phyloP scores from a whole-genome alignment of 2,888 invertebrate species.

The Synanthedon andrenaeformis region DNA sequence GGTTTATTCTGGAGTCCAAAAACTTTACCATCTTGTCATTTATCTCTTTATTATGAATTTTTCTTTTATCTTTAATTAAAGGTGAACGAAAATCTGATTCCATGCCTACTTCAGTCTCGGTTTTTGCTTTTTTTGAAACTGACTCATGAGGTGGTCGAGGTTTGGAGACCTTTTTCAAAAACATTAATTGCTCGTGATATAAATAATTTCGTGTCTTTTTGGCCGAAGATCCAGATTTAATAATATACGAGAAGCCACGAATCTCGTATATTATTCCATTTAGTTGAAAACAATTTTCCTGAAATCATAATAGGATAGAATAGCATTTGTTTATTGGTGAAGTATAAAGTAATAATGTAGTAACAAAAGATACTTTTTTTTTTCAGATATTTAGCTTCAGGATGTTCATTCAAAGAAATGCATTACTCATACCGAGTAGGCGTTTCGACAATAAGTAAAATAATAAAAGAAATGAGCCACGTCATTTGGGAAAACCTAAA shows the following conservation, averaged over 20 bases:
- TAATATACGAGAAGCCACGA: too few species aligned
- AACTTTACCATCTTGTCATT: conserved; percentile 12
- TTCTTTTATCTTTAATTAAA: conserved; percentile 5
- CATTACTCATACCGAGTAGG: conserved; percentile 10
- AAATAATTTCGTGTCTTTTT: conserved; percentile 8
- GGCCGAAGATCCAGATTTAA: conserved; percentile 15
- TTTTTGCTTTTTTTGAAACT: conserved; percentile 10
- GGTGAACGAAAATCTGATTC: conserved; percentile 8
- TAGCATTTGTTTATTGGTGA: not conserved
- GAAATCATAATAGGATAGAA: not conserved
- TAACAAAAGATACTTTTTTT: not conserved
- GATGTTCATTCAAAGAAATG: conserved; percentile 9
- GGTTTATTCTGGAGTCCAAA: not conserved
- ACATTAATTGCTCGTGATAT: conserved; percentile 5
- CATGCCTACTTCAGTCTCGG: not conserved
- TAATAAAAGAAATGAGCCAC: conserved; percentile 8
- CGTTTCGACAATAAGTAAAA: conserved; percentile 9
- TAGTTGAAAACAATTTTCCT: not conserved
- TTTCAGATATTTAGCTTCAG: conserved; percentile 7
- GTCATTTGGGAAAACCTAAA: conserved; percentile 9
- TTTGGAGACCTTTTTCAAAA: conserved; percentile 13
- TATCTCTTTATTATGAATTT: conserved; percentile 1
- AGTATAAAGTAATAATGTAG: too few species aligned
- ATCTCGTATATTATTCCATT: conserved; percentile 13
- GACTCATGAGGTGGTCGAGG: conserved; percentile 12